phyloP scores from a whole-genome alignment of 2,113 vertebrate genomes.

The Pseudorasbora parva region DNA sequence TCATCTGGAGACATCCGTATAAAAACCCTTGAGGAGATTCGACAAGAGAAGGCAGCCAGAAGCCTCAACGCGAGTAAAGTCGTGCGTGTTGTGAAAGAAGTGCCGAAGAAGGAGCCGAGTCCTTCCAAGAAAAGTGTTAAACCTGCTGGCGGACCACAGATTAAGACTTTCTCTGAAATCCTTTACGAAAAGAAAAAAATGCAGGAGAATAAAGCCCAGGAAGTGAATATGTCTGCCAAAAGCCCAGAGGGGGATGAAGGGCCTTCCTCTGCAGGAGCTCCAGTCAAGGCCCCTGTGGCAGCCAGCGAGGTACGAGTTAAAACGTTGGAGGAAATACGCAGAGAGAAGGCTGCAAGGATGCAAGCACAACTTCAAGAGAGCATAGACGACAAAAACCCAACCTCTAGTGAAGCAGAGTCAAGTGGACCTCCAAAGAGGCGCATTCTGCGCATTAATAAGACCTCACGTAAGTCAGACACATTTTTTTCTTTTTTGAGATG shows the following conservation, averaged over 20 bases:
- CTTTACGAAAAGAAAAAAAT: conserved; percentile 80
- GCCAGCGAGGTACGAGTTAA: conserved; percentile 80
- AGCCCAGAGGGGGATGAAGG: conserved; percentile 35
- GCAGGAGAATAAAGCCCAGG: conserved; percentile 71
- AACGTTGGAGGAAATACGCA: conserved; percentile 91
- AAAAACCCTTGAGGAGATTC: conserved; percentile 93
- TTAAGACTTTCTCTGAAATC: conserved; percentile 81
- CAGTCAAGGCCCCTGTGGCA: conserved; percentile 33
- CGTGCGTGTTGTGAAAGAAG: conserved; percentile 43
- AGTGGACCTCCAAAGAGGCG: conserved; percentile 60
- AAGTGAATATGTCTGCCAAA: conserved; percentile 22
- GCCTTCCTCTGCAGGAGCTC: conserved; percentile 1
- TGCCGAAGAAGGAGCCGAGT: conserved; percentile 49
- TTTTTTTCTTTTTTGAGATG: not conserved
- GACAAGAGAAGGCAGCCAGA: conserved; percentile 83
- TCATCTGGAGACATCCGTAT: conserved; percentile 80
- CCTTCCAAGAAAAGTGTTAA: conserved; percentile 56
- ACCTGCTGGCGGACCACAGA: conserved; percentile 39
- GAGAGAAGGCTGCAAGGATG: conserved; percentile 85
- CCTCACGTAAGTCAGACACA: conserved; percentile 67
- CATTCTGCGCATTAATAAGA: conserved; percentile 72
- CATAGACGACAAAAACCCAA: conserved; percentile 41
- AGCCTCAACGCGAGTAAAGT: conserved; percentile 65
- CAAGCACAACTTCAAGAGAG: conserved; percentile 65
- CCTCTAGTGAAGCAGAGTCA: conserved; percentile 34